Evolutionary conservation across 2,113 vertebrate species (phyloP).

Genomic region (Xiphorhynchus elegans): DNA sequence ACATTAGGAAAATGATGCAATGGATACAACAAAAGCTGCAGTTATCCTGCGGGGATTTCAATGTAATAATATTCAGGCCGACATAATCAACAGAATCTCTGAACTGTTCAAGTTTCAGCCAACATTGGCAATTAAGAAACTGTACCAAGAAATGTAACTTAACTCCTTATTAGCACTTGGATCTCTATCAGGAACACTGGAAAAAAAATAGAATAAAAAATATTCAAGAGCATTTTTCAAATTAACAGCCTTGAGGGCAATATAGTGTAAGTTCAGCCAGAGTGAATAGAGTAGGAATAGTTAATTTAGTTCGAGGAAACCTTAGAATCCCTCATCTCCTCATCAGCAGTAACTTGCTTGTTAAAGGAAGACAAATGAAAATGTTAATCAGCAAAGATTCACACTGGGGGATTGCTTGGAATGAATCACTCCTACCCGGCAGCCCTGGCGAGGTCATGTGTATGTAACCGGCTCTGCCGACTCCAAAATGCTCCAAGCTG

Average conservation of each 20-base stretch:
- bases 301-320: constrained; percentile 53
- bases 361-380: constrained; percentile 69
- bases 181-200: constrained; percentile 4
- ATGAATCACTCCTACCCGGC: neutral
- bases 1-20: constrained; percentile 9
- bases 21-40: constrained; percentile 30
- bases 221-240: constrained; percentile 51
- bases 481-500: neutral
- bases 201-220: neutral
- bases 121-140: neutral
- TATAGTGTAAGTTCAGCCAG: neutral
- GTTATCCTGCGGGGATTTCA: constrained; percentile 10
- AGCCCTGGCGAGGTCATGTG: neutral
- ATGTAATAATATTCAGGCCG: constrained; percentile 2
- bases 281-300: neutral
- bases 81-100: constrained; percentile 54
- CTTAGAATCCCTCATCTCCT: constrained; percentile 65
- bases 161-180: constrained; percentile 59
- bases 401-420: constrained; percentile 63
- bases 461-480: neutral
- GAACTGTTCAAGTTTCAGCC: constrained; percentile 9
- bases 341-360: constrained; percentile 59
- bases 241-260: constrained; percentile 52
- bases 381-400: constrained; percentile 62
- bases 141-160: constrained; percentile 37